phyloP scores from a whole-genome alignment of 2,888 invertebrate species.

The Harpalus rubripes region DNA sequence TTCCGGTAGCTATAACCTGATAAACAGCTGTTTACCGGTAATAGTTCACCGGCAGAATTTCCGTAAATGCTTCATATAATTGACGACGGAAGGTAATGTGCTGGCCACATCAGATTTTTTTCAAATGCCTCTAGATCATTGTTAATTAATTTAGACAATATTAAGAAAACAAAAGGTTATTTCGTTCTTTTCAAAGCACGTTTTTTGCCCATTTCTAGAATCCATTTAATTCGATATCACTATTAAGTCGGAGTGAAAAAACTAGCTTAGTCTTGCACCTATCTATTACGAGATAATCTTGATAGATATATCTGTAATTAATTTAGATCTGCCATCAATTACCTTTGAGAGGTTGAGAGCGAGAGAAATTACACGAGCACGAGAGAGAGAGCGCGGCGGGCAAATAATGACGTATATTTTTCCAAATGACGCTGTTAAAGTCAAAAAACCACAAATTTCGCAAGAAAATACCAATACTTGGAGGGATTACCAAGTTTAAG shows the following conservation, averaged over 20 bases:
- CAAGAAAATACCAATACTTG: constrained; percentile 65
- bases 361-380: constrained; percentile 57
- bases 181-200: constrained; percentile 19
- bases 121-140: not conserved
- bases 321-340: constrained; percentile 65
- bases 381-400: constrained; percentile 11
- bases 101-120: constrained; percentile 14
- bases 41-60: too few relatives aligned
- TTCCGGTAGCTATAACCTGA: too few relatives aligned
- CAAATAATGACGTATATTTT: constrained; percentile 65
- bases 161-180: constrained; percentile 45
- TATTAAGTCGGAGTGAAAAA: constrained; percentile 54
- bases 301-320: constrained; percentile 67
- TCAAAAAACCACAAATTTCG: constrained; percentile 67
- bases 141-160: constrained; percentile 49
- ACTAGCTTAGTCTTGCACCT: constrained; percentile 46
- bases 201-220: constrained; percentile 31
- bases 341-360: constrained; percentile 28
- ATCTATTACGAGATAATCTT: constrained; percentile 67
- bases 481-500: constrained; percentile 64
- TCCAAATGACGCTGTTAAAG: constrained; percentile 60
- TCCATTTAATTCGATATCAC: constrained; percentile 65
- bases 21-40: too few relatives aligned
- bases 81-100: too few relatives aligned
- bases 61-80: too few relatives aligned